A percentile compares a stretch with the other conserved stretches of the same genome.
These are phyloP conservation scores for Habrosyne pyritoides DNA, from an alignment of 2,888 invertebrate genomes.

Conservation along the genomic window DNA sequence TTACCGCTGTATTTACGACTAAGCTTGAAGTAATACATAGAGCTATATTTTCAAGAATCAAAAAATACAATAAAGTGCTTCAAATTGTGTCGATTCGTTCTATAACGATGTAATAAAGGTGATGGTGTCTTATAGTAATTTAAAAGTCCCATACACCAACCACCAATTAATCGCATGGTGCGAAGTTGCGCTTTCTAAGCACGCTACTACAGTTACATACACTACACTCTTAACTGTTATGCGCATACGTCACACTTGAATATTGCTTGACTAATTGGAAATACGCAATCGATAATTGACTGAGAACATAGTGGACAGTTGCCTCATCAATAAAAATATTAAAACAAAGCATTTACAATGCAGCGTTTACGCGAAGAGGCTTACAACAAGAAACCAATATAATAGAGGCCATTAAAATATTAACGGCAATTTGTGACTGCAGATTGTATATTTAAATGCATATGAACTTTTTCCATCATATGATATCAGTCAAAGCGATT, in stretches of 20 bases:
- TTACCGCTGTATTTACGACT: no score
- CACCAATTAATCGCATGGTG: constrained; percentile 18
- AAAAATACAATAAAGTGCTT: no score
- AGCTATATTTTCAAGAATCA: no score
- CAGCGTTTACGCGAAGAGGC: neutral
- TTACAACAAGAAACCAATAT: neutral
- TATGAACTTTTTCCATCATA: neutral
- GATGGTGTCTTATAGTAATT: neutral
- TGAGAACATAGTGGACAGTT: constrained; percentile 12
- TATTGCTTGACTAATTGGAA: constrained; percentile 13
- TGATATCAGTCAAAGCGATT: neutral
- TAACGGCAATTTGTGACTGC: neutral
- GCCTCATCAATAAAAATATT: neutral
- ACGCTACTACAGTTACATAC: constrained; percentile 46
- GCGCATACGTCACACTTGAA: constrained; percentile 34
- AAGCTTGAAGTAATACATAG: no score
- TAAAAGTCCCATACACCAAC: neutral
- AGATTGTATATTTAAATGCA: neutral
- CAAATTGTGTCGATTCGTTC: no score
- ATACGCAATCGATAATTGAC: constrained; percentile 13
- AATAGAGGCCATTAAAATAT: neutral
- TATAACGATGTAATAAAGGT: neutral
- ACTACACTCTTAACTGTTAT: constrained; percentile 32
- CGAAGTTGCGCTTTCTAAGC: constrained; percentile 59
- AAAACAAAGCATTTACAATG: neutral